Conservation (phyloP, 2,797 vertebrate genomes). For the Coranthus polyacanthus region DNA sequence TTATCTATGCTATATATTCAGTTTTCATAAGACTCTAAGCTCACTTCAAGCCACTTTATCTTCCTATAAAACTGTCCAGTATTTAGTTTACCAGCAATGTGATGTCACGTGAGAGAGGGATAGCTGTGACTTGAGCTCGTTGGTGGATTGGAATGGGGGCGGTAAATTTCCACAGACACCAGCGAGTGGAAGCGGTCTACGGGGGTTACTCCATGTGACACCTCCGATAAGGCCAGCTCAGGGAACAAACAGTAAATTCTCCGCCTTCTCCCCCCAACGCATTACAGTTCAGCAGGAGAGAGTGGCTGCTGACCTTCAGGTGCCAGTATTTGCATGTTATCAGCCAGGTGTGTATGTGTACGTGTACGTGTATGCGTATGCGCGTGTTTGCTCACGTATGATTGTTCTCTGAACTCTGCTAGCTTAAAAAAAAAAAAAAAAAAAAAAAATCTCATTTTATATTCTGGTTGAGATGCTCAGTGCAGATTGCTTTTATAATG, state of each 20-base stretch:
- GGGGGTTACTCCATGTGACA: conserved; percentile 59
- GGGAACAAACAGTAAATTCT: conserved; percentile 53
- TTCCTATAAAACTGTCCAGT: conserved; percentile 38
- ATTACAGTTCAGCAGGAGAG: conserved; percentile 51
- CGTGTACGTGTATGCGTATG: conserved; percentile 29
- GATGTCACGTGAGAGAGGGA: conserved; percentile 42
- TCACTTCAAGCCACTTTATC: conserved; percentile 23
- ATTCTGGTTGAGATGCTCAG: conserved; percentile 68
- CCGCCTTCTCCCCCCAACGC: conserved; percentile 35
- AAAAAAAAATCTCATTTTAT: conserved; percentile 62
- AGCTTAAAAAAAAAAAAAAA: conserved; percentile 33
- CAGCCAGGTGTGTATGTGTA: conserved; percentile 31
- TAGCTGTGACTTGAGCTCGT: background rate
- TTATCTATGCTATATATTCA: background rate
- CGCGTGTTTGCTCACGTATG: conserved; percentile 24
- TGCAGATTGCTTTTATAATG: conserved; percentile 73
- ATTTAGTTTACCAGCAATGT: conserved; percentile 25
- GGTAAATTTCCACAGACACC: conserved; percentile 46
- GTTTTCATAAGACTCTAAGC: conserved; percentile 1
- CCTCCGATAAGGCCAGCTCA: conserved; percentile 64
- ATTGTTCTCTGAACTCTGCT: conserved; percentile 53
- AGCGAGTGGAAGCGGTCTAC: conserved; percentile 14
- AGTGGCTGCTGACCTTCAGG: conserved; percentile 75
- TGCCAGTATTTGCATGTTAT: conserved; percentile 74
- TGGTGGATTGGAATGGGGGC: background rate